A percentile compares a stretch with the other conserved stretches of the same genome.
Conservation (phyloP, 2,888 invertebrate species). For the Colletes collaris region DNA sequence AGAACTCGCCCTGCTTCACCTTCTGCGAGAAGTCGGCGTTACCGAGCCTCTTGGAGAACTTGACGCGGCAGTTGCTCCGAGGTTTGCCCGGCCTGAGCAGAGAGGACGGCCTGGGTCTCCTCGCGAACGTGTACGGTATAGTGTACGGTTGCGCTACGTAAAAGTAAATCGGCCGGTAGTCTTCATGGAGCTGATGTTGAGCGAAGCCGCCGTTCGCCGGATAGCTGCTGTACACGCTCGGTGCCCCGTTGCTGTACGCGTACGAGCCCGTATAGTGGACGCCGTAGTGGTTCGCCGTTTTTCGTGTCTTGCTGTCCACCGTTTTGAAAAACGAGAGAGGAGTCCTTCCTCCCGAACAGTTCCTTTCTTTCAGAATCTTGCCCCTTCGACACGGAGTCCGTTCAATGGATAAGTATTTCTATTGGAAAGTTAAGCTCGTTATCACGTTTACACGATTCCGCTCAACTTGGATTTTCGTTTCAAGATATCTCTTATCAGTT, state of each 20-base stretch:
- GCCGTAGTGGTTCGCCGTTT: constrained; percentile 81
- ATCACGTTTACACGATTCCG: too few relatives aligned
- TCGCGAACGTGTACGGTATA: constrained; percentile 79
- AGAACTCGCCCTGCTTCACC: constrained; percentile 80
- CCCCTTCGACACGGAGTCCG: too few relatives aligned
- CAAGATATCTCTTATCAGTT: too few relatives aligned
- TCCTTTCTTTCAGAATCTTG: background rate
- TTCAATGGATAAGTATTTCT: too few relatives aligned
- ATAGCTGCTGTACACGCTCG: constrained; percentile 75
- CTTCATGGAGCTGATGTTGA: constrained; percentile 74
- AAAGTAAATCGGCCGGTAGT: constrained; percentile 80
- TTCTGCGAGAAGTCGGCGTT: constrained; percentile 79
- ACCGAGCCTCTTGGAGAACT: constrained; percentile 78
- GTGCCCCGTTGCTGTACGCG: constrained; percentile 78
- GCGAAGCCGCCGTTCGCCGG: constrained; percentile 66
- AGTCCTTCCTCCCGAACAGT: constrained; percentile 21
- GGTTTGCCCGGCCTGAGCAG: constrained; percentile 72
- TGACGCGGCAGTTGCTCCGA: constrained; percentile 75
- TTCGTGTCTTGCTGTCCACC: constrained; percentile 79
- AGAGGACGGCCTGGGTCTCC: constrained; percentile 76
- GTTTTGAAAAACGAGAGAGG: constrained; percentile 58
- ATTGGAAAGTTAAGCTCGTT: too few relatives aligned
- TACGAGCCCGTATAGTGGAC: constrained; percentile 77
- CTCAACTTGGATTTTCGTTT: too few relatives aligned
- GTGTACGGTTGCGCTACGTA: constrained; percentile 81